Percentiles rank a stretch among this genome's conserved stretches.
Conservation (phyloP, 2,888 invertebrate genomes). For the Serrognathus titanus region DNA sequence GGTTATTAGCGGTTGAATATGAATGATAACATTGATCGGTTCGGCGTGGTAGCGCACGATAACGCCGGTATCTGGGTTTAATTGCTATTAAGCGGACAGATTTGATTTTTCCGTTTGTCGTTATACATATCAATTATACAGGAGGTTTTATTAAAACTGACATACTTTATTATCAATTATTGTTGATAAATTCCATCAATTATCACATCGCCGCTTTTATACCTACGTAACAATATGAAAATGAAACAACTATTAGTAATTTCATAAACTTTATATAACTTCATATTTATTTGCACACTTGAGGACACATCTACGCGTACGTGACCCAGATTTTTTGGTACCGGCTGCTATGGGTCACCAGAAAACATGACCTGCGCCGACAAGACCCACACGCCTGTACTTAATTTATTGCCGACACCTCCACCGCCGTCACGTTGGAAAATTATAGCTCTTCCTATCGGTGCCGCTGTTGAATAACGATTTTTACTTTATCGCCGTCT, state of each 20-base stretch:
- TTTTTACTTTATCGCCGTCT: conserved; percentile 35
- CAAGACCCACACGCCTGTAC: conserved; percentile 34
- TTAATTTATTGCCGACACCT: conserved; percentile 36
- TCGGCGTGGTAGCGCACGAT: neutral
- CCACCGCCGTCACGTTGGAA: conserved; percentile 31
- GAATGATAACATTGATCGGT: neutral
- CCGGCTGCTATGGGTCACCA: conserved; percentile 31
- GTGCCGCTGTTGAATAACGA: conserved; percentile 36
- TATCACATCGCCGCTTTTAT: too few relatives aligned
- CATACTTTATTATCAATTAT: conserved; percentile 6
- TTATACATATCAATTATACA: too few relatives aligned
- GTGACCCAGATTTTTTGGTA: conserved; percentile 34
- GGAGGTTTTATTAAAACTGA: too few relatives aligned
- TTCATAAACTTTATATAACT: too few relatives aligned
- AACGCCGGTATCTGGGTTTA: neutral
- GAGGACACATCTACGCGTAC: conserved; percentile 10
- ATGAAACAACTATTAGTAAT: too few relatives aligned
- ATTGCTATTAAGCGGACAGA: too few relatives aligned
- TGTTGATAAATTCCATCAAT: too few relatives aligned
- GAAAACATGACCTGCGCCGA: conserved; percentile 33
- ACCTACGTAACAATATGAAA: too few relatives aligned
- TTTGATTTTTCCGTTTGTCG: too few relatives aligned
- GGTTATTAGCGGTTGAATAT: too few relatives aligned
- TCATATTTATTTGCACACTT: too few relatives aligned
- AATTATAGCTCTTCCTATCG: conserved; percentile 38